Evolutionary conservation across 2,888 invertebrate genomes (phyloP).

Genomic region (Polydrusus pterygomalis): DNA sequence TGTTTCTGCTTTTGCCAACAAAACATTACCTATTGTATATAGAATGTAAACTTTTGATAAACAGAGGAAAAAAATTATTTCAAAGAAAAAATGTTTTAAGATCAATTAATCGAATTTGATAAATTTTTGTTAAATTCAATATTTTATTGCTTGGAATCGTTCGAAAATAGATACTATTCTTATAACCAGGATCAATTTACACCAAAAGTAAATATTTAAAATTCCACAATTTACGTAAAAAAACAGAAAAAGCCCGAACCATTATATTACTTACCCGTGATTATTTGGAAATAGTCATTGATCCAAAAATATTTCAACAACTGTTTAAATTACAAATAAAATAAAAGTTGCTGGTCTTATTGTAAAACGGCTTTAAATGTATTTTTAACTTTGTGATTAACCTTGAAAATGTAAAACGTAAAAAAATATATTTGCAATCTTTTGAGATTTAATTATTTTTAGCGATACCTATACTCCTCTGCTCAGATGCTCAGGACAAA

Average conservation of each 20-base stretch:
- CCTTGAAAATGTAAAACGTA: not conserved
- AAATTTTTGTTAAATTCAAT: too few relatives aligned
- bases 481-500: too few relatives aligned
- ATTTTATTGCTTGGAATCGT: not conserved
- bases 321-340: conserved; percentile 18
- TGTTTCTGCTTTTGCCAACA: too few relatives aligned
- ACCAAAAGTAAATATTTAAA: conserved; percentile 32
- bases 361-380: not conserved
- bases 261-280: conserved; percentile 10
- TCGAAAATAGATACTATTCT: conserved; percentile 16
- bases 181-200: not conserved
- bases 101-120: too few relatives aligned
- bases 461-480: too few relatives aligned
- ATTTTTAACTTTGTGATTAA: conserved; percentile 1
- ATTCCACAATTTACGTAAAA: conserved; percentile 20
- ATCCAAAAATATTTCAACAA: conserved; percentile 34
- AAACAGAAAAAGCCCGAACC: not conserved
- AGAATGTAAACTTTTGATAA: too few relatives aligned
- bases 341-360: conserved; percentile 11
- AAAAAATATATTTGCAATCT: too few relatives aligned
- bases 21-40: too few relatives aligned
- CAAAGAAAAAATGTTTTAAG: too few relatives aligned
- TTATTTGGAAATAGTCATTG: conserved; percentile 29
- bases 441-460: too few relatives aligned
- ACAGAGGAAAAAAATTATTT: too few relatives aligned